Percentiles rank a stretch among this genome's conserved stretches.
phyloP scores from a whole-genome alignment of 2,113 vertebrate species.

The Campylomormyrus tamandua region DNA sequence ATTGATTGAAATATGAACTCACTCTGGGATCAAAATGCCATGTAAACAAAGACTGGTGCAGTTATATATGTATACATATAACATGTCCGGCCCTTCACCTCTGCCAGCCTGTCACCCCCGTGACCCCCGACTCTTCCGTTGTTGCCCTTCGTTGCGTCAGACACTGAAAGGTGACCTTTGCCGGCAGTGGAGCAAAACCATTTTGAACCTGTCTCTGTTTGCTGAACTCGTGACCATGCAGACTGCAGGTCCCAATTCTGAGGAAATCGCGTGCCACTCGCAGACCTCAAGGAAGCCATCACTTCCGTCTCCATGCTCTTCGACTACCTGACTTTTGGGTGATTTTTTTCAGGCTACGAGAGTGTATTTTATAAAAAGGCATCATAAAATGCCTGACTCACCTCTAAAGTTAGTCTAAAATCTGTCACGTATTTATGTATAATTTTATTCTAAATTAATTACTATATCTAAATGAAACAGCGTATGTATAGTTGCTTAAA shows the following conservation, averaged over 20 bases:
- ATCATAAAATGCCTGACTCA: background rate
- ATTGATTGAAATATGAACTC: background rate
- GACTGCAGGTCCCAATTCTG: background rate
- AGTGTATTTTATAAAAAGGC: background rate
- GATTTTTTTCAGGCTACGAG: background rate
- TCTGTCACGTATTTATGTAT: background rate
- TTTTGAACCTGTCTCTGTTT: background rate
- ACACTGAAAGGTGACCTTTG: conserved; percentile 10
- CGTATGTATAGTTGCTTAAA: background rate
- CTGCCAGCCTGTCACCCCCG: background rate
- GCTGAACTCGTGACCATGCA: background rate
- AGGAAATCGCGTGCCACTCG: background rate
- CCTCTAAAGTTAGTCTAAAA: background rate
- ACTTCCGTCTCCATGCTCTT: background rate
- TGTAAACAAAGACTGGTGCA: background rate
- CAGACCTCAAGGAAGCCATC: background rate
- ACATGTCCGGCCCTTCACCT: background rate
- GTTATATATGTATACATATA: background rate
- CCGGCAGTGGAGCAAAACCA: background rate
- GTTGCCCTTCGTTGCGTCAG: background rate
- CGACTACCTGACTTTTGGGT: background rate
- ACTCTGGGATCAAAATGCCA: background rate
- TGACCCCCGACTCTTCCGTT: background rate
- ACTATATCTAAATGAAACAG: background rate
- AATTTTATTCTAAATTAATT: background rate